Percentiles rank a stretch among this genome's conserved stretches.
Evolutionary conservation across 1,140 invertebrate species (phyloP).

Genomic region (Ceratitis capitata): DNA sequence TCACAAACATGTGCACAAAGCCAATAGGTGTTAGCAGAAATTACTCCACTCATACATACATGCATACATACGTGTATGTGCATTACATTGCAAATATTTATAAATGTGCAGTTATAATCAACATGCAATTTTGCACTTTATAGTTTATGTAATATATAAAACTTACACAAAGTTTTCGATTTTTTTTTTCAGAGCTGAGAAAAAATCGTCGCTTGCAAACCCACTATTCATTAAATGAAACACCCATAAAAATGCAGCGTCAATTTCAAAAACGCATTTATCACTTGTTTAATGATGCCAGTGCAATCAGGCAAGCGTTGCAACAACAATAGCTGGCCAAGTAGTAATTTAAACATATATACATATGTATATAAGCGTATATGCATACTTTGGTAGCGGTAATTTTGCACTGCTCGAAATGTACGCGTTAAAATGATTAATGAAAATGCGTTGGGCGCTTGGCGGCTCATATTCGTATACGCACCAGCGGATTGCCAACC

Average conservation of each 20-base stretch:
- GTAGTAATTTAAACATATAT: neutral
- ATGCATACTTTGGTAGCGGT: neutral
- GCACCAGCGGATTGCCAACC: too few relatives aligned
- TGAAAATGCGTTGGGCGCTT: neutral
- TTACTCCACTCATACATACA: neutral
- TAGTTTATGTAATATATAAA: neutral
- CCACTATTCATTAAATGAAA: neutral
- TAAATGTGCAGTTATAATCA: neutral
- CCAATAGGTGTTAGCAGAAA: neutral
- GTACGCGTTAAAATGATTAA: conserved; percentile 18
- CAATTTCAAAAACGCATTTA: conserved; percentile 26
- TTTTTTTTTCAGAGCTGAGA: too few relatives aligned
- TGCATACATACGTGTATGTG: neutral
- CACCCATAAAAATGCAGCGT: neutral
- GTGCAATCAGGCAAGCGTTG: neutral
- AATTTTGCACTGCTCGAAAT: neutral
- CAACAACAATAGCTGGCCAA: neutral
- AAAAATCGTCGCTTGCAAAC: neutral
- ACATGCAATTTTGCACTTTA: neutral
- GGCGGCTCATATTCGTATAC: neutral
- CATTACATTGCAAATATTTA: neutral
- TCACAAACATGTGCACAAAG: neutral
- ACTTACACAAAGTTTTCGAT: neutral
- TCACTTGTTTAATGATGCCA: conserved; percentile 20
- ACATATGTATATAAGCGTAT: neutral